A percentile compares a stretch with the other conserved stretches of the same genome.
These are phyloP conservation scores for Hippocampus comes DNA, from an alignment of 2,113 vertebrate species.

Conservation along the genomic window DNA sequence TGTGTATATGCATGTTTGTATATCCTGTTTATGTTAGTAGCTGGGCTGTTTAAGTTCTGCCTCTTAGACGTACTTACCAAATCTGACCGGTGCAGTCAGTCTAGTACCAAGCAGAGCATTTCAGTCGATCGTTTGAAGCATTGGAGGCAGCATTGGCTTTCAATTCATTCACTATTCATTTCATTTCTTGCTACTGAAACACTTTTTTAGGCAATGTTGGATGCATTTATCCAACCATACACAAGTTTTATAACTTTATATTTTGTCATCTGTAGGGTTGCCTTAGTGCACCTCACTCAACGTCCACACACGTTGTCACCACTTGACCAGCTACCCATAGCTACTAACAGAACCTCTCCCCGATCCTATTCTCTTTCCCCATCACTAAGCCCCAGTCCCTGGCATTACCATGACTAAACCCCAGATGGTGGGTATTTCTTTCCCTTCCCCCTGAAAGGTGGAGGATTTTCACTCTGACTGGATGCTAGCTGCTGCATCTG, in stretches of 20 bases:
- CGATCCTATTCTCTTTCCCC: constrained; percentile 20
- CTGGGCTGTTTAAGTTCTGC: too few relatives aligned
- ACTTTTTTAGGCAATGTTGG: too few relatives aligned
- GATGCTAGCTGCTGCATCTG: constrained; percentile 48
- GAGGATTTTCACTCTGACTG: constrained; percentile 61
- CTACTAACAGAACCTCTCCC: too few relatives aligned
- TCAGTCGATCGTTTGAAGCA: too few relatives aligned
- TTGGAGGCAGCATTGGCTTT: too few relatives aligned
- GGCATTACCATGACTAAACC: constrained; percentile 79
- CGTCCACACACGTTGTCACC: constrained; percentile 1
- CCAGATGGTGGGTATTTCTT: constrained; percentile 76
- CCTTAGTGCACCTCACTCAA: constrained; percentile 6
- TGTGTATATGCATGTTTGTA: too few relatives aligned
- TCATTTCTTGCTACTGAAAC: too few relatives aligned
- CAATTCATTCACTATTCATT: too few relatives aligned
- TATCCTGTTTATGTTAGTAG: too few relatives aligned
- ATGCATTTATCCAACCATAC: neutral
- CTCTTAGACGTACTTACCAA: too few relatives aligned
- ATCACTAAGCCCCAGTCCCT: constrained; percentile 55
- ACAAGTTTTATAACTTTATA: neutral
- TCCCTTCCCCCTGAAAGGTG: constrained; percentile 66
- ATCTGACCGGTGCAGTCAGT: too few relatives aligned
- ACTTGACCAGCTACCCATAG: neutral
- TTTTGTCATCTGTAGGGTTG: neutral
- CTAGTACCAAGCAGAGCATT: too few relatives aligned